phyloP scores from a whole-genome alignment of 2,888 invertebrate species.

The Lasioglossum oenotherae region DNA sequence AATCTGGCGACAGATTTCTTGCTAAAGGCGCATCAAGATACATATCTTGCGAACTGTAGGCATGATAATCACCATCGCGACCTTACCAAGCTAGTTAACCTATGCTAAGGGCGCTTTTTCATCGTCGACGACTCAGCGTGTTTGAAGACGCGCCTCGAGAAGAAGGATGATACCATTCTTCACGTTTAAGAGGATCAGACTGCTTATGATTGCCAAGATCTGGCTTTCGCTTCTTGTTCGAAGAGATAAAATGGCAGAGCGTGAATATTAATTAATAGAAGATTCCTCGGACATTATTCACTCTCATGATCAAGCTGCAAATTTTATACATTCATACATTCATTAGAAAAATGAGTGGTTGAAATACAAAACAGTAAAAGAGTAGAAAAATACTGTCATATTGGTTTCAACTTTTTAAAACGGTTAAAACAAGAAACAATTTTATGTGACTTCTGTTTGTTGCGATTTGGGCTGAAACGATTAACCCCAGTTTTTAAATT shows the following conservation, averaged over 20 bases:
- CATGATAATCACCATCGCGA: conserved; percentile 65
- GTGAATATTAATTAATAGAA: background rate
- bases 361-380: background rate
- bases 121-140: conserved; percentile 71
- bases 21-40: conserved; percentile 48
- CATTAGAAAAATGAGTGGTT: background rate
- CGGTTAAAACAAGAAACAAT: background rate
- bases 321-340: background rate
- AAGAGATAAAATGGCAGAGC: background rate
- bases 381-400: background rate
- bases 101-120: conserved; percentile 68
- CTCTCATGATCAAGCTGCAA: background rate
- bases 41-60: conserved; percentile 37
- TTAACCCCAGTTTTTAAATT: background rate
- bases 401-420: background rate
- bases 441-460: background rate
- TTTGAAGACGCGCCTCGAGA: conserved; percentile 67
- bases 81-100: conserved; percentile 55
- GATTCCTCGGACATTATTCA: background rate
- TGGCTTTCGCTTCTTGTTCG: conserved; percentile 4
- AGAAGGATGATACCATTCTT: conserved; percentile 67
- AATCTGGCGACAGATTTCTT: conserved; percentile 22
- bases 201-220: conserved; percentile 69
- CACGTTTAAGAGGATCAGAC: conserved; percentile 72
- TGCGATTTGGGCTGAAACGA: background rate